Percentiles rank a stretch among this genome's conserved stretches.
Conservation (phyloP, 2,797 vertebrate genomes). For the Carcharodon carcharias region DNA sequence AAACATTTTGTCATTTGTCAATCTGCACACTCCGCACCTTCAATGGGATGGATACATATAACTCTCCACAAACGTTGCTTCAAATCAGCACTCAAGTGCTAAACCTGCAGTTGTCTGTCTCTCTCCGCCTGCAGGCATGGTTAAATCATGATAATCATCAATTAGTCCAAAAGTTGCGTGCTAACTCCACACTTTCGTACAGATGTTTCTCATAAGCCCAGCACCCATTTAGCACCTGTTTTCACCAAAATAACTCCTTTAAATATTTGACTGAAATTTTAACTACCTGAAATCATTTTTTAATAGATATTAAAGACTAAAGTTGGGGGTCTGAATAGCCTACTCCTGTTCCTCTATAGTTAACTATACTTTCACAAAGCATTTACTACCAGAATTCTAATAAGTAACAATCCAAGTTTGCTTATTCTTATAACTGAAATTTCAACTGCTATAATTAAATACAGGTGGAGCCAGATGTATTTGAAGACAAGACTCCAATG, state of each 20-base stretch:
- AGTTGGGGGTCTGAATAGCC: neutral
- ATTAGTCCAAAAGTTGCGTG: neutral
- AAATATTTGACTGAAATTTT: neutral
- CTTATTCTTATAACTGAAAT: neutral
- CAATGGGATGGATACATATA: neutral
- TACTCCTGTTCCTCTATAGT: neutral
- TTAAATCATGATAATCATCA: neutral
- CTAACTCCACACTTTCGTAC: neutral
- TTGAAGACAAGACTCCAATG: neutral
- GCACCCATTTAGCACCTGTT: neutral
- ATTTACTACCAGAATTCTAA: neutral
- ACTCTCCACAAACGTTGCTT: no score
- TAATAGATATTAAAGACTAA: neutral
- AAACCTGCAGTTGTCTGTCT: neutral
- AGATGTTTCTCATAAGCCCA: neutral
- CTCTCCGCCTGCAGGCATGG: neutral
- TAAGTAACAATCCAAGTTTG: neutral
- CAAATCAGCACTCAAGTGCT: neutral
- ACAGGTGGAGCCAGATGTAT: neutral
- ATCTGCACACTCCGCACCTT: neutral
- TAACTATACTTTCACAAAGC: neutral
- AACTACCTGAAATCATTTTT: neutral
- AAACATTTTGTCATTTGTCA: neutral
- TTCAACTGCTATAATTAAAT: neutral
- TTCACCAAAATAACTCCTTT: neutral